Base-by-base conservation (phyloP, 2,113 vertebrate genomes). In the Pantherophis guttatus region DNA sequence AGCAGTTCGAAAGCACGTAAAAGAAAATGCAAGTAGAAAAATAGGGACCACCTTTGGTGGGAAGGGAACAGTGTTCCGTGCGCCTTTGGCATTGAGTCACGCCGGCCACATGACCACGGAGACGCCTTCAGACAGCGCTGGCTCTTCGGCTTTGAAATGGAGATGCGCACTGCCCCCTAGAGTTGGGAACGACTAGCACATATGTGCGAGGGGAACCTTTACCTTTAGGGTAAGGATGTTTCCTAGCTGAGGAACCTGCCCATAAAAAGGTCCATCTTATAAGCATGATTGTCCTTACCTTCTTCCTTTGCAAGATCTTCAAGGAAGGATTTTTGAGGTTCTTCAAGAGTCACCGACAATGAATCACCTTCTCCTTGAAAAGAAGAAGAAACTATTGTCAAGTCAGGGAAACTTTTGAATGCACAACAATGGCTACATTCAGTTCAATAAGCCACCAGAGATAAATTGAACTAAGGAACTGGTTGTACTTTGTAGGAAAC, bases 211-310 rank as follows among this genome's bases (percentile, higher is more conserved):
- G 44, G 44, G 44, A 48, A 48, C 3, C 44, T 48, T 48, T 48
- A 48, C 44, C 44, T 48, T 48, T 48, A 48, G 44, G 44, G 33
- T 53, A 8, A 19, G 2, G 75, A 19, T 81, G 8, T 44, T 81
- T 1, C 33, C 33, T 21, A 44, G 33, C 19, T 39, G 75, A 44
- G 3, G 17, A 81, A 81, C 33, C 75, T 81, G 33, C 17, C 75
- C 33, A 39, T 81, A 81, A 39, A 39, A 8, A 39, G 7, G 15
- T 3, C 33, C 33, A 39, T 81, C 33, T 81, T n/a, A n/a, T 15
- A 70, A 54, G 65, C 29, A n/a, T n/a, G 29, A 3, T 13, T n/a
- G 15, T 12, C 59, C 96, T 97, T 94, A 98, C 98, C 97, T 15
- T 95, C 92, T 48, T 97, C 95, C 58, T 93, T 88, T 90, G 96